Evolutionary conservation across 2,797 vertebrate species (phyloP).

Genomic region (Mormyrus hasselquistii): DNA sequence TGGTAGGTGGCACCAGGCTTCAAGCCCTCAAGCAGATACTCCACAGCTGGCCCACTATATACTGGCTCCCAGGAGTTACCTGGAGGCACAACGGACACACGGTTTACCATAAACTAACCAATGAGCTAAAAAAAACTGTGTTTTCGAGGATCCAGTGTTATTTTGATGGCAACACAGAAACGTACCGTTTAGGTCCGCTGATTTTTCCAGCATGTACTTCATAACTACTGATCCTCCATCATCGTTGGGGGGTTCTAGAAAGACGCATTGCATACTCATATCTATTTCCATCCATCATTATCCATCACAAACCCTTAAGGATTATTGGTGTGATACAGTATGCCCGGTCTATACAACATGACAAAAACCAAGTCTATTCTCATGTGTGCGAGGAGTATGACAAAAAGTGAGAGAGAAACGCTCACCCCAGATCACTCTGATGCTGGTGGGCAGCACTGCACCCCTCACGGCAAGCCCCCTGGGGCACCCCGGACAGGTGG

Average conservation of each 20-base stretch:
- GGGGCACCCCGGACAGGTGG: slow-evolving; percentile 78
- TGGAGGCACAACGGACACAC: slow-evolving; percentile 43
- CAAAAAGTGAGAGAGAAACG: background rate
- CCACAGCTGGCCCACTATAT: slow-evolving; percentile 74
- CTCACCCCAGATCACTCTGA: slow-evolving; percentile 92
- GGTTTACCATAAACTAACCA: background rate
- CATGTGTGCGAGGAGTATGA: background rate
- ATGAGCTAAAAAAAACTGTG: background rate
- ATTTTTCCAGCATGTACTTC: slow-evolving; percentile 83
- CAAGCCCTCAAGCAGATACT: slow-evolving; percentile 82
- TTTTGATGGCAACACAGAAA: slow-evolving; percentile 20
- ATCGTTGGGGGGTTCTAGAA: slow-evolving; percentile 84
- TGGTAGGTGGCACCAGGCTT: slow-evolving; percentile 83
- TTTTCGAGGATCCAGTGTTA: slow-evolving; percentile 8
- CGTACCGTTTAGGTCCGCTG: slow-evolving; percentile 78
- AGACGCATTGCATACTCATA: slow-evolving; percentile 11
- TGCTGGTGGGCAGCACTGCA: slow-evolving; percentile 79
- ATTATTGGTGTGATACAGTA: background rate
- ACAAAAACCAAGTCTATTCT: background rate
- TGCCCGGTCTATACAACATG: background rate
- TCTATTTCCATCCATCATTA: background rate
- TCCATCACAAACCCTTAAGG: background rate
- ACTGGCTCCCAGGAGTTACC: slow-evolving; percentile 80
- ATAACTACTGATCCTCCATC: slow-evolving; percentile 79
- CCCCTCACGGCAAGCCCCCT: slow-evolving; percentile 79